Base-by-base conservation (phyloP, 53 echinoderm and acorn worm genomes). In the Hippasteria phrygiana region DNA sequence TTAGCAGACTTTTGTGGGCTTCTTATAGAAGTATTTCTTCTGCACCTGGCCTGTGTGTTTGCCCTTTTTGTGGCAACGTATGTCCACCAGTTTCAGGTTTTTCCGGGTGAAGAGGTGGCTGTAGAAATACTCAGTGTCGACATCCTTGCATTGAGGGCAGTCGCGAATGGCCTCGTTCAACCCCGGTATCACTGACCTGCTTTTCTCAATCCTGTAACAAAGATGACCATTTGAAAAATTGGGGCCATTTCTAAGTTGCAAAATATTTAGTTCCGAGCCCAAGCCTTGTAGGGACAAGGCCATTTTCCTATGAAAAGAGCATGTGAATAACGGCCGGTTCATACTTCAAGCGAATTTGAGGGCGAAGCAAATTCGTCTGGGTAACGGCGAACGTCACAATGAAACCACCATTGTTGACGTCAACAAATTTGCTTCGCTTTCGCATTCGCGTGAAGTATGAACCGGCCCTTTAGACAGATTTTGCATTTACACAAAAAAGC, bases 41-140 rank as follows among this genome's bases (percentile, higher is more conserved):
- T 29, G 0, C 8, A 78, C 70, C n/a, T 5, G 32, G 18, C 88
- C 83, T 0, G 5, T 26, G 74, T 92, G 92, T 14, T 16, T n/a
- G 4, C 81, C 83, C 53, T 92, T 92, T 20, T 92, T 66, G 43
- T 92, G 92, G 82, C 92, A 92, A 11, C 74, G 63, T 62, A 92
- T 92, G 55, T 88, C 73, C 0, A 92, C 92, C 29, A 92, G 73
- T 66, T 92, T 92, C 0, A 92, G 74, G 82, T 92, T 92, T 67
- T 43, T 41, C 20, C 74, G 82, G 10, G 92, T 92, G 54, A 92
- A 92, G 63, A 92, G 63, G 4, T 88, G 88, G 14, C 76, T 53
- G 43, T 88, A 92, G 55, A 92, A 92, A 24, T 92, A 92, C 13
- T 27, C 17, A 24, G 47, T 16, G 41, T 92, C 88, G 63, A 92